phyloP scores from a whole-genome alignment of 2,797 vertebrate species.

The Schizothorax lantsangensis region DNA sequence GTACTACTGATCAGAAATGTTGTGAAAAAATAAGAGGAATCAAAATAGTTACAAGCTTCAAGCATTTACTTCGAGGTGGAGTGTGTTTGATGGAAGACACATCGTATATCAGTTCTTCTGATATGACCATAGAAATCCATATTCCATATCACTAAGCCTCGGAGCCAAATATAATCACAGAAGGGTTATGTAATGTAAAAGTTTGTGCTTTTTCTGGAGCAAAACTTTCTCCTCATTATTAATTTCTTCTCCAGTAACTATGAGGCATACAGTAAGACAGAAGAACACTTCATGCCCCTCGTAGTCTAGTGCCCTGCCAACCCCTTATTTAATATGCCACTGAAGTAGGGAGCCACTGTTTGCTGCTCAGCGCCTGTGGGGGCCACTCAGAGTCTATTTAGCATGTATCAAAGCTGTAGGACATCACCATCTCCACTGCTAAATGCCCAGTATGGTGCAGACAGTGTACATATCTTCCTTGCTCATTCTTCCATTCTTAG shows the following conservation, averaged over 20 bases:
- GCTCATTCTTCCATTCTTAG: slow-evolving; percentile 25
- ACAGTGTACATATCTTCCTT: slow-evolving; percentile 31
- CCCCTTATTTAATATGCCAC: slow-evolving; percentile 28
- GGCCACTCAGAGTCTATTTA: slow-evolving; percentile 46
- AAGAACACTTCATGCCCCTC: not conserved
- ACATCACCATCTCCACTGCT: slow-evolving; percentile 23
- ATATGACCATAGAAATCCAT: slow-evolving; percentile 22
- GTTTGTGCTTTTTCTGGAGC: slow-evolving; percentile 5
- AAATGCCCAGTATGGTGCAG: slow-evolving; percentile 45
- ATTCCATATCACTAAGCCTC: slow-evolving; percentile 21
- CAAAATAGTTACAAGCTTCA: not conserved
- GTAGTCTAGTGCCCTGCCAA: slow-evolving; percentile 17
- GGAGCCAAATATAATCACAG: slow-evolving; percentile 16
- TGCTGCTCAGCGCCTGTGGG: slow-evolving; percentile 14
- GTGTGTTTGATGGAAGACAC: slow-evolving; percentile 10
- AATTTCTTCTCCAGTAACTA: slow-evolving; percentile 20
- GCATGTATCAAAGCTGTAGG: slow-evolving; percentile 49
- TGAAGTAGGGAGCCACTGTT: slow-evolving; percentile 34
- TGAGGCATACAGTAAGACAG: slow-evolving; percentile 9
- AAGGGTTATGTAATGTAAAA: slow-evolving; percentile 8
- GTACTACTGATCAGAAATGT: slow-evolving; percentile 21
- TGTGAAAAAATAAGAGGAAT: slow-evolving; percentile 22
- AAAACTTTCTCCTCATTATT: slow-evolving; percentile 32
- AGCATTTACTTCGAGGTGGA: not conserved
- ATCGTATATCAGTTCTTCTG: not conserved